Evolutionary conservation across 2,797 vertebrate genomes (phyloP).

Genomic region (Arnoldichthys spilopterus): DNA sequence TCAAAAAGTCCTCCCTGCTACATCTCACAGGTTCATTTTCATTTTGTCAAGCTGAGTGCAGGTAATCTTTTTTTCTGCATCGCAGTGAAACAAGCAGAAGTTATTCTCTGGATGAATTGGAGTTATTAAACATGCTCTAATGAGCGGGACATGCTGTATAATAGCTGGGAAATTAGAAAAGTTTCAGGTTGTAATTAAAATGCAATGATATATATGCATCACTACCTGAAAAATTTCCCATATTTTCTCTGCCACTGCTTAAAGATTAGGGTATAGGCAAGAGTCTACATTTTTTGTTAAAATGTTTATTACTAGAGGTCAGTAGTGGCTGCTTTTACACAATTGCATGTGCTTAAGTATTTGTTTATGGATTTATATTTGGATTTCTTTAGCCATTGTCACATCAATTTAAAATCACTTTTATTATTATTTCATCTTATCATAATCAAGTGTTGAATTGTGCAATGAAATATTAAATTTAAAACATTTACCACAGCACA

Average conservation of each 20-base stretch:
- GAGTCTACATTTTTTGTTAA: background rate
- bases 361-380: background rate
- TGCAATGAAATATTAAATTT: too few species aligned
- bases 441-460: too few species aligned
- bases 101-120: background rate
- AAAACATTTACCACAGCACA: too few species aligned
- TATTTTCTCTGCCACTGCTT: background rate
- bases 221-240: background rate
- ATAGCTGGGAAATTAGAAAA: slow-evolving; percentile 11
- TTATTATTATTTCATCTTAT: too few species aligned
- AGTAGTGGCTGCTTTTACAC: background rate
- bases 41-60: background rate
- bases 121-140: slow-evolving; percentile 17
- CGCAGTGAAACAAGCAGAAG: slow-evolving; percentile 5
- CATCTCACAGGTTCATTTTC: background rate
- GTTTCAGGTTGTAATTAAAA: slow-evolving; percentile 20
- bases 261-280: background rate
- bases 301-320: background rate
- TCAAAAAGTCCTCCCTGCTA: background rate
- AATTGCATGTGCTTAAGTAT: background rate
- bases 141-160: slow-evolving; percentile 12
- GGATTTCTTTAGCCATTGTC: background rate
- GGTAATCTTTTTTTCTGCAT: slow-evolving; percentile 8
- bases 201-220: slow-evolving; percentile 4
- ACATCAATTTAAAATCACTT: too few species aligned